Base-by-base conservation (phyloP, 2,113 vertebrate species). In the Oncorhynchus kisutch region DNA sequence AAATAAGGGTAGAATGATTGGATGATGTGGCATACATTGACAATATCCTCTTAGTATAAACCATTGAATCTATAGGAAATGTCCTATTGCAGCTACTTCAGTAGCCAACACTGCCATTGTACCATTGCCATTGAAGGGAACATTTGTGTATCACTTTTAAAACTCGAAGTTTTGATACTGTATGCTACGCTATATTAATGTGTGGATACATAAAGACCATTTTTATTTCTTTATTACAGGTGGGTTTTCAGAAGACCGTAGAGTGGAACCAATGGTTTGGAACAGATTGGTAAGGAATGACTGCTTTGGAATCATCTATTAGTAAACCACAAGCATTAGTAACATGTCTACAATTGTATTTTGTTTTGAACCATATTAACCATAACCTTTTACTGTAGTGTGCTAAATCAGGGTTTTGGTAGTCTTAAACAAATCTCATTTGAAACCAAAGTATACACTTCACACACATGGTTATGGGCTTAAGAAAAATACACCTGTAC, bases 261-360 rank as follows among this genome's bases (percentile, higher is more conserved):
- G 51, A 57, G 67, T 66, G 82, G 73, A 82, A 59, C 74, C 72
- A 57, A 60, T 64, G 39, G 68, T 87, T 80, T 81, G 71, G 27
- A 80, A 79, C 62, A 70, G 34, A 78, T 70, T 77, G 85, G 85
- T 88, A 72, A 81, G 84, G 22, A 67, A 20, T 59, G 34, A 66
- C 54, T 25, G 60, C 39, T 66, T 20, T 34, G 20, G 29, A 68
- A 68, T 62, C 5, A 18, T 54, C 4, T 54, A 54, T 54, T 54
- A 54, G 51, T 54, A 54, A 54, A 54, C 51, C 16, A 54, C 4
- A 54, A 54, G 51, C 51, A 54, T 54, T 54, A 54, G 51, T 14
- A 54, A 54, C 51, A 16, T 51, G 49, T 51, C 11, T 16, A 16
- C 16, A 14, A 54, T 14, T 54, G 51, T 5, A 54, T 14, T 16